A percentile compares a stretch with the other conserved stretches of the same genome.
Conservation (phyloP, 2,113 vertebrate species). For the Triplophysa dalaica region DNA sequence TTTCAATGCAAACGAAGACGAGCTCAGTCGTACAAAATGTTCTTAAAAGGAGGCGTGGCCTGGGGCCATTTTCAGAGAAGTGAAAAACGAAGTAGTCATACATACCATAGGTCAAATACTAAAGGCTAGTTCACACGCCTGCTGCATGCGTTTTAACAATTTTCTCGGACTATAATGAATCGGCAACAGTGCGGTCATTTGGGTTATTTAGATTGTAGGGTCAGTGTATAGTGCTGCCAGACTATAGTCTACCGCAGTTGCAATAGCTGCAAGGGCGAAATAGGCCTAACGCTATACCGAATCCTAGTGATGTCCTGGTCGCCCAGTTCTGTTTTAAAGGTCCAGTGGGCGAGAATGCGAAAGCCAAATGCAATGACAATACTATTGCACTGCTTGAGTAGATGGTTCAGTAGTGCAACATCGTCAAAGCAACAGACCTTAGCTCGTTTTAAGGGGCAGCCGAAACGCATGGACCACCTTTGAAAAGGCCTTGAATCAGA, state of each 20-base stretch:
- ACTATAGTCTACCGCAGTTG: background rate
- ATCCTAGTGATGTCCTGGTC: background rate
- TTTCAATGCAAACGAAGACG: conserved; percentile 62
- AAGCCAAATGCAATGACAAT: conserved; percentile 95
- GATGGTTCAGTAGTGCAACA: conserved; percentile 96
- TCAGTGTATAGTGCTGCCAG: background rate
- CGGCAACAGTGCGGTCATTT: background rate
- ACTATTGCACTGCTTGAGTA: conserved; percentile 95
- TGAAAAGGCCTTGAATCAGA: background rate
- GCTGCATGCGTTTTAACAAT: background rate
- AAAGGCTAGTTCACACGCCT: conserved; percentile 17
- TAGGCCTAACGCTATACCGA: background rate
- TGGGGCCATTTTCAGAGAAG: conserved; percentile 56
- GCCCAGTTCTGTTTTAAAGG: background rate
- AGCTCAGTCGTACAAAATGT: conserved; percentile 74
- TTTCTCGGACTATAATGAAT: background rate
- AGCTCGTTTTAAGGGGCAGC: conserved; percentile 61
- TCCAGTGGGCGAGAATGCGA: conserved; percentile 58
- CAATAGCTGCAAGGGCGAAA: background rate
- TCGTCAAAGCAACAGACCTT: conserved; percentile 89
- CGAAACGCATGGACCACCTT: conserved; percentile 4
- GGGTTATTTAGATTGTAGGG: background rate
- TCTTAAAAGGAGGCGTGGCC: conserved; percentile 66
- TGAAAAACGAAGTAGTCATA: conserved; percentile 53
- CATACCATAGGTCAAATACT: conserved; percentile 32